Conservation (phyloP, 2,888 invertebrate genomes). For the Entomobrya multifasciata region DNA sequence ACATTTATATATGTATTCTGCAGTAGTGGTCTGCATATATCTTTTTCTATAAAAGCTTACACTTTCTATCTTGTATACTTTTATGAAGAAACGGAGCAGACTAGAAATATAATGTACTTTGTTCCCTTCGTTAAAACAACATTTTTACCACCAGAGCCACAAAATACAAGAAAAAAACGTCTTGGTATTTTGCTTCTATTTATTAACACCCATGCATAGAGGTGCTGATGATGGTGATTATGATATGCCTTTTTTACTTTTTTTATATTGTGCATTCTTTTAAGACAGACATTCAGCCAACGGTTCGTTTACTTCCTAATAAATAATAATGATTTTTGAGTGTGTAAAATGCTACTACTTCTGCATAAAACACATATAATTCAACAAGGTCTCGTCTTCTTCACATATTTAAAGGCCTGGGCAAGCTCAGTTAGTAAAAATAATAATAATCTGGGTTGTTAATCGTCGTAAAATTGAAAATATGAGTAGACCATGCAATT, state of each 20-base stretch:
- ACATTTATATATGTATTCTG: neutral
- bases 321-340: constrained; percentile 49
- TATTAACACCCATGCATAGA: constrained; percentile 58
- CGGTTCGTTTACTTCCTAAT: constrained; percentile 50
- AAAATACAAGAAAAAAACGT: neutral
- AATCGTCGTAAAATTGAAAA: constrained; percentile 60
- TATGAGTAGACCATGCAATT: constrained; percentile 56
- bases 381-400: neutral
- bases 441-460: constrained; percentile 71
- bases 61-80: constrained; percentile 7
- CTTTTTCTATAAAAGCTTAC: neutral
- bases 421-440: constrained; percentile 2
- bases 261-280: constrained; percentile 40
- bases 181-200: constrained; percentile 36
- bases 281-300: constrained; percentile 19
- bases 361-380: neutral
- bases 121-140: constrained; percentile 1
- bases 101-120: constrained; percentile 21
- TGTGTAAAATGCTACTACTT: constrained; percentile 41
- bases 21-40: too few relatives aligned
- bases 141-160: constrained; percentile 14
- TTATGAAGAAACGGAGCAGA: constrained; percentile 33
- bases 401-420: too few relatives aligned
- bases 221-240: constrained; percentile 54
- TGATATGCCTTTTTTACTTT: constrained; percentile 59